Percentiles rank a stretch among this genome's conserved stretches.
Conservation (phyloP, 2,888 invertebrate genomes). For the Incurvaria masculella region DNA sequence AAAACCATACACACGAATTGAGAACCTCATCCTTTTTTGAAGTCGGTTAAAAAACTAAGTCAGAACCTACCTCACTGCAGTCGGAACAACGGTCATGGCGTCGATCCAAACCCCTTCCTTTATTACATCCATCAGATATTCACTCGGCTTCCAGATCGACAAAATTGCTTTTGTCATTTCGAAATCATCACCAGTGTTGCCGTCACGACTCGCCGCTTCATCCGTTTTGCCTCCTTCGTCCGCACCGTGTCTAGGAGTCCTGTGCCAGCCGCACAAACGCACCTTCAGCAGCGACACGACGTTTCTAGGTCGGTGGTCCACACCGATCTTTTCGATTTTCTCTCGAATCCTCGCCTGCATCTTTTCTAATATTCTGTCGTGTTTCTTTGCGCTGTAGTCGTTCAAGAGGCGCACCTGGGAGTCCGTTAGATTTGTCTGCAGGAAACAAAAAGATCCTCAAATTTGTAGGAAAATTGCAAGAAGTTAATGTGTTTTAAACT, state of each 20-base stretch:
- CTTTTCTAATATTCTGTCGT: conserved; percentile 26
- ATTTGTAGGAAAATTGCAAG: too few species aligned
- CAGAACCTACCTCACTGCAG: conserved; percentile 36
- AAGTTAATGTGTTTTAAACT: too few species aligned
- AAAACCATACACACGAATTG: too few species aligned
- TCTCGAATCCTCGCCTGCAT: conserved; percentile 30
- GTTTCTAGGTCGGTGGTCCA: conserved; percentile 22
- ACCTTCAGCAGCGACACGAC: conserved; percentile 36
- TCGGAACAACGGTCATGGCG: conserved; percentile 55
- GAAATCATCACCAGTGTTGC: conserved; percentile 23
- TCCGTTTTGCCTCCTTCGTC: conserved; percentile 34
- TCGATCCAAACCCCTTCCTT: conserved; percentile 61
- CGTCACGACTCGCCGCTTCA: not conserved
- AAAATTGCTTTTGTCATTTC: conserved; percentile 41
- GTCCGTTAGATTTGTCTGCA: conserved; percentile 40
- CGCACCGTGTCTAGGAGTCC: conserved; percentile 24
- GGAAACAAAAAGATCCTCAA: too few species aligned
- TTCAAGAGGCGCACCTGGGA: conserved; percentile 38
- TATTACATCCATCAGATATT: conserved; percentile 54
- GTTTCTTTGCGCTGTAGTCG: conserved; percentile 30
- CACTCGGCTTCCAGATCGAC: conserved; percentile 69
- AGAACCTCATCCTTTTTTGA: too few species aligned
- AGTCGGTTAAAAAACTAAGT: not conserved
- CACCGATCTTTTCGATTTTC: conserved; percentile 23
- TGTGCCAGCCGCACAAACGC: conserved; percentile 20